A percentile compares a stretch with the other conserved stretches of the same genome.
phyloP scores from a whole-genome alignment of 2,113 vertebrate species.

The Asarcornis scutulata region DNA sequence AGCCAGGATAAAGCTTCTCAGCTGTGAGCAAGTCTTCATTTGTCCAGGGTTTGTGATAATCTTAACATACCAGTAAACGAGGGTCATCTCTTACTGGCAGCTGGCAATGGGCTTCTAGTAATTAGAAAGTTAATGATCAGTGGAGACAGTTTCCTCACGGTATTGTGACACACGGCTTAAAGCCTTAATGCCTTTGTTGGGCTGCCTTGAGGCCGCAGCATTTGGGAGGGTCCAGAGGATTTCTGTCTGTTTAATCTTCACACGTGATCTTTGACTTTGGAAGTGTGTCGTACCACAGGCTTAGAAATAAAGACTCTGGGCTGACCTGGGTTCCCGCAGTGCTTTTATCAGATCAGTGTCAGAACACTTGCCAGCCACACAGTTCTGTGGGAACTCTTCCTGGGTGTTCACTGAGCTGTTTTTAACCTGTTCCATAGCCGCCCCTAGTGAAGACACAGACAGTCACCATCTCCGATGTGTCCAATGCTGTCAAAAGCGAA shows the following conservation, averaged over 20 bases:
- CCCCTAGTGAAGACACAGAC: constrained; percentile 95
- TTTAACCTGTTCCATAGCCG: constrained; percentile 80
- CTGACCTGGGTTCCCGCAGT: constrained; percentile 17
- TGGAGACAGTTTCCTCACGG: not conserved
- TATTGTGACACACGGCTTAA: not conserved
- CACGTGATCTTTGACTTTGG: not conserved
- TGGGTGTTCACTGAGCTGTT: not conserved
- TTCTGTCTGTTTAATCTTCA: not conserved
- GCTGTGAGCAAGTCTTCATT: not conserved
- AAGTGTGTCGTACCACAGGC: not conserved
- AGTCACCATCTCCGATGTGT: constrained; percentile 92
- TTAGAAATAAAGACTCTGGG: not conserved
- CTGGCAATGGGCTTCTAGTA: not conserved
- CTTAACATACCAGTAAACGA: not conserved
- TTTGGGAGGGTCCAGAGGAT: not conserved
- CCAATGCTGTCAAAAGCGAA: constrained; percentile 84
- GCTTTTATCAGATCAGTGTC: constrained; percentile 81
- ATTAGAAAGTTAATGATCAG: not conserved
- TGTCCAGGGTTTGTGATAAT: not conserved
- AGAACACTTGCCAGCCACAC: constrained; percentile 36
- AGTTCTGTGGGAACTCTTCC: not conserved
- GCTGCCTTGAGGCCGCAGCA: not conserved
- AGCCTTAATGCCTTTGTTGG: not conserved
- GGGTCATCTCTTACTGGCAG: not conserved
- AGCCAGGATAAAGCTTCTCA: not conserved